Percentiles rank a stretch among this genome's conserved stretches.
These are phyloP conservation scores for Drosophila greeni DNA, from an alignment of 2,888 invertebrate genomes.

Conservation along the genomic window DNA sequence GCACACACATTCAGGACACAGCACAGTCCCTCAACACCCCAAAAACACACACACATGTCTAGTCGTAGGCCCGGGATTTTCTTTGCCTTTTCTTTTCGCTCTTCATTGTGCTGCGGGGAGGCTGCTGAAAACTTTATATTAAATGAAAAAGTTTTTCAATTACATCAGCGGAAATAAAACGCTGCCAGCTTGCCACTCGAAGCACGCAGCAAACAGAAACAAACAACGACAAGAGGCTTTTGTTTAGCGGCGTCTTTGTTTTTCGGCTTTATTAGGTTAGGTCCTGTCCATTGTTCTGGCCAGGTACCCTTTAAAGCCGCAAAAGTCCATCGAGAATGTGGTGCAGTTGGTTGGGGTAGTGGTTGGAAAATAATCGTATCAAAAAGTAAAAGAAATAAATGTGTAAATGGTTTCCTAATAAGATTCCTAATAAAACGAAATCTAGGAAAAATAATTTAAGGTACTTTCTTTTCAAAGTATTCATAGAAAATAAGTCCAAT, in stretches of 20 bases:
- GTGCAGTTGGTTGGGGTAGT: neutral
- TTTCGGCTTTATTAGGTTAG: slow-evolving; percentile 72
- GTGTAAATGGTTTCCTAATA: neutral
- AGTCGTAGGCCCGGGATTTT: slow-evolving; percentile 50
- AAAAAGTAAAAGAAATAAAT: neutral
- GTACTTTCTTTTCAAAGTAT: neutral
- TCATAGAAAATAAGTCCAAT: neutral
- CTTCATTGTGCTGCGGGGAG: slow-evolving; percentile 45
- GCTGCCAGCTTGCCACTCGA: slow-evolving; percentile 70
- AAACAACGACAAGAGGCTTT: slow-evolving; percentile 50
- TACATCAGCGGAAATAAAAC: slow-evolving; percentile 75
- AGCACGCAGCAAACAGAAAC: slow-evolving; percentile 53
- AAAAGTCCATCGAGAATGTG: slow-evolving; percentile 2
- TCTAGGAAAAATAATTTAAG: fast-evolving
- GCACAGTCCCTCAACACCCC: slow-evolving; percentile 13
- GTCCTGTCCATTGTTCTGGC: slow-evolving; percentile 36
- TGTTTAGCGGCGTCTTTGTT: slow-evolving; percentile 67
- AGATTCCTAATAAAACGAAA: neutral
- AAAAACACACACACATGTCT: slow-evolving; percentile 33
- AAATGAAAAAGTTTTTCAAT: slow-evolving; percentile 77
- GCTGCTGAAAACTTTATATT: slow-evolving; percentile 74
- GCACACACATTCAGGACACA: slow-evolving; percentile 41
- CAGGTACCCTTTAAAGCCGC: slow-evolving; percentile 11
- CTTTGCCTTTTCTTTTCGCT: slow-evolving; percentile 21
- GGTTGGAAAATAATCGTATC: neutral